Percentiles rank a stretch among this genome's conserved stretches.
These are phyloP conservation scores for Drosophila pallidifrons DNA, from an alignment of 1,140 invertebrate species.

Conservation along the genomic window DNA sequence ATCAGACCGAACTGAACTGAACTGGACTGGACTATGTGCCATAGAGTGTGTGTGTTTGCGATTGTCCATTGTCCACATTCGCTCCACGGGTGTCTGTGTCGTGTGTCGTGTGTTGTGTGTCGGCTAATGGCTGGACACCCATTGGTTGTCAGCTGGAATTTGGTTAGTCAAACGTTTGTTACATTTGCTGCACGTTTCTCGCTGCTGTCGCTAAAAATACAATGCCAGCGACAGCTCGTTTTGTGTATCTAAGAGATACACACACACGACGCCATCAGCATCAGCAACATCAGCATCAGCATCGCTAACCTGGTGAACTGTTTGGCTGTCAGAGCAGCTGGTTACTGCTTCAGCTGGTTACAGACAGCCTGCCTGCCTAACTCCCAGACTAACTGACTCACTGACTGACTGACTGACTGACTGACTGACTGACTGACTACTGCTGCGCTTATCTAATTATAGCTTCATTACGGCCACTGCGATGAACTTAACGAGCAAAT, in stretches of 20 bases:
- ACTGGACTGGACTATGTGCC: neutral
- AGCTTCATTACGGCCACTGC: constrained; percentile 71
- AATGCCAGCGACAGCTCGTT: constrained; percentile 24
- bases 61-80: constrained; percentile 4
- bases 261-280: constrained; percentile 11
- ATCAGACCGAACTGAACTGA: constrained; percentile 3
- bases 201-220: constrained; percentile 67
- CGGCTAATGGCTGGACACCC: constrained; percentile 29
- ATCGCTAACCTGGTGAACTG: constrained; percentile 27
- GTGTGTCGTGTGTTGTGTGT: constrained; percentile 27
- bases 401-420: constrained; percentile 8
- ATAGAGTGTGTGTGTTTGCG: too few species aligned
- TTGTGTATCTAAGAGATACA: constrained; percentile 51
- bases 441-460: constrained; percentile 75
- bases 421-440: constrained; percentile 17
- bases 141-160: constrained; percentile 65
- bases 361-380: constrained; percentile 17
- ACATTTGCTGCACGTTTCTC: constrained; percentile 50
- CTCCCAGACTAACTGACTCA: constrained; percentile 2
- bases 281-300: neutral
- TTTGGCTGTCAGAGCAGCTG: constrained; percentile 37
- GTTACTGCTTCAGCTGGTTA: constrained; percentile 29
- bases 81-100: constrained; percentile 15
- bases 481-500: constrained; percentile 58
- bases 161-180: constrained; percentile 72